Conservation (phyloP, 2,888 invertebrate species). For the Synergus japonicus region DNA sequence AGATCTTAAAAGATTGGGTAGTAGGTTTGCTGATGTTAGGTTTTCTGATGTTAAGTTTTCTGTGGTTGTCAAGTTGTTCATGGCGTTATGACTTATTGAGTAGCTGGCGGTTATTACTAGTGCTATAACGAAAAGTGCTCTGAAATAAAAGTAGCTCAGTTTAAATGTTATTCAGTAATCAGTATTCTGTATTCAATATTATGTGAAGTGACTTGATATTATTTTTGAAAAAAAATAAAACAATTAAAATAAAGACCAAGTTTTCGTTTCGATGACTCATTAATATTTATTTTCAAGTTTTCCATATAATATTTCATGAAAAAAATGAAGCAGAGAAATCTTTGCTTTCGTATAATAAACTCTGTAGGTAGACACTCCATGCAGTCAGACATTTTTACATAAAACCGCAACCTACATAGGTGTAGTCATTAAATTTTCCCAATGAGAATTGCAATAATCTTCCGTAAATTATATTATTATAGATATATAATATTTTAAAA, state of each 20-base stretch:
- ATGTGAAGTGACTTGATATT: too few species aligned
- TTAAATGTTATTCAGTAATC: neutral
- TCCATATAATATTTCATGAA: neutral
- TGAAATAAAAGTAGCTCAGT: slow-evolving; percentile 65
- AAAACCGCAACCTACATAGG: neutral
- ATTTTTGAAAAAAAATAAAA: too few species aligned
- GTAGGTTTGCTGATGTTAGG: slow-evolving; percentile 18
- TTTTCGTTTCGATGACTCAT: neutral
- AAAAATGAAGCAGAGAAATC: neutral
- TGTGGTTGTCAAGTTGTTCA: slow-evolving; percentile 61
- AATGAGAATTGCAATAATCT: neutral
- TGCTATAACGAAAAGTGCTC: slow-evolving; percentile 79
- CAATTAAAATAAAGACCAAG: too few species aligned
- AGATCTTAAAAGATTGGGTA: slow-evolving; percentile 49
- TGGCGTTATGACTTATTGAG: slow-evolving; percentile 62
- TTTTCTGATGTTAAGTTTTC: slow-evolving; percentile 38
- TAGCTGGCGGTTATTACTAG: slow-evolving; percentile 80
- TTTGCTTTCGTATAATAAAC: neutral
- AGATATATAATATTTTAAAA: neutral
- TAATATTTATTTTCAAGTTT: neutral
- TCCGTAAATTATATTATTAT: neutral
- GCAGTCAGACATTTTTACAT: neutral
- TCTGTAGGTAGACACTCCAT: neutral
- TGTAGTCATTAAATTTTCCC: neutral
- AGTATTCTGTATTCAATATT: neutral